Conservation (phyloP, 2,888 invertebrate species). For the Penaeus monodon region DNA sequence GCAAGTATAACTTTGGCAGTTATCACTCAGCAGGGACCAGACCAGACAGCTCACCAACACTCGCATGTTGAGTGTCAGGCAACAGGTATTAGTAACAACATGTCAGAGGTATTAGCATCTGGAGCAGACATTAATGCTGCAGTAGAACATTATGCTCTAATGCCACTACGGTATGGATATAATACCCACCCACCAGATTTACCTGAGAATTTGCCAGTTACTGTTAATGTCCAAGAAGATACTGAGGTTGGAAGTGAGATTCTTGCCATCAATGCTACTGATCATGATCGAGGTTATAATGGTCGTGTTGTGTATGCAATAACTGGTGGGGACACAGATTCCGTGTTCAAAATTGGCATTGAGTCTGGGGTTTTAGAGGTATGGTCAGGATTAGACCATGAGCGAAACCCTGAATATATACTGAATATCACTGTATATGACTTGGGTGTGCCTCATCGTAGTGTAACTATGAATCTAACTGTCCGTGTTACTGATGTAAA, state of each 20-base stretch:
- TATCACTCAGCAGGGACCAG: conserved; percentile 67
- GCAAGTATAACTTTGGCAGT: conserved; percentile 80
- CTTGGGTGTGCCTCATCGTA: conserved; percentile 84
- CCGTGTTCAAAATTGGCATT: conserved; percentile 87
- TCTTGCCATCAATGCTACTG: conserved; percentile 63
- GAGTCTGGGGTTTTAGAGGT: conserved; percentile 88
- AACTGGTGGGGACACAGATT: conserved; percentile 84
- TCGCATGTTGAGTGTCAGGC: conserved; percentile 70
- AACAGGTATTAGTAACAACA: conserved; percentile 82
- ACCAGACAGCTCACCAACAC: conserved; percentile 67
- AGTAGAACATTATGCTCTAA: conserved; percentile 47
- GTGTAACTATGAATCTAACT: conserved; percentile 83
- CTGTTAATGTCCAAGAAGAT: conserved; percentile 88
- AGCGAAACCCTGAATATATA: conserved; percentile 84
- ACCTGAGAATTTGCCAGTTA: conserved; percentile 81
- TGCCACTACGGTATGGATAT: conserved; percentile 68
- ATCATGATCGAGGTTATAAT: conserved; percentile 86
- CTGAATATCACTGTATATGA: conserved; percentile 90
- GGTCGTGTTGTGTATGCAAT: conserved; percentile 90
- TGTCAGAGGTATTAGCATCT: conserved; percentile 84
- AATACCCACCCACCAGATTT: conserved; percentile 91
- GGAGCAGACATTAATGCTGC: conserved; percentile 82
- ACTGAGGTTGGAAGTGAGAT: conserved; percentile 78
- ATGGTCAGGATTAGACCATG: conserved; percentile 89
- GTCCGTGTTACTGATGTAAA: conserved; percentile 90